Conservation (phyloP, 2,888 invertebrate genomes). For the Synergus laeviventris region DNA sequence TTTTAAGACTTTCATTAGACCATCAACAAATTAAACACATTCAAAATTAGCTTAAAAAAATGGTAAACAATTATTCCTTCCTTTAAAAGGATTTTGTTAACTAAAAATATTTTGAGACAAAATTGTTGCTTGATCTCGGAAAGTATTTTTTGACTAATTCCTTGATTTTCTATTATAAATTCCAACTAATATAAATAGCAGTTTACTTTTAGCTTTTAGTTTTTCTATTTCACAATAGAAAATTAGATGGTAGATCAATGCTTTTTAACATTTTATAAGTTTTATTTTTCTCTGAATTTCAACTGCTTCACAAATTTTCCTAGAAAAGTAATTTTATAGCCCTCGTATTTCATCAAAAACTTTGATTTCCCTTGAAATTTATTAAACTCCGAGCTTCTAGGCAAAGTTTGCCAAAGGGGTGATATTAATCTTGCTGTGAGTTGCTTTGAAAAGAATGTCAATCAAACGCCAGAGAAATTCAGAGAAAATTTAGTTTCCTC, state of each 20-base stretch:
- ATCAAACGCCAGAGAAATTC: constrained; percentile 8
- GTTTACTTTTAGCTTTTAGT: background rate
- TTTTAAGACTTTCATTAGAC: background rate
- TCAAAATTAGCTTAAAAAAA: background rate
- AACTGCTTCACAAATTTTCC: background rate
- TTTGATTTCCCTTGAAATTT: constrained; percentile 10
- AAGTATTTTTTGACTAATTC: background rate
- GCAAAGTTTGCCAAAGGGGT: background rate
- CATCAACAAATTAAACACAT: background rate
- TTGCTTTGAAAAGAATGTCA: constrained; percentile 4
- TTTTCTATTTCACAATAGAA: background rate
- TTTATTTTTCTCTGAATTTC: background rate
- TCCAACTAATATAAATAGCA: background rate
- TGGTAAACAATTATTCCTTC: background rate
- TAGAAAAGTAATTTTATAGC: background rate
- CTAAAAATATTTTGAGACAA: background rate
- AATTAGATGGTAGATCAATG: background rate
- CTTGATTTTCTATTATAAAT: background rate
- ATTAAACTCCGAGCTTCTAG: background rate
- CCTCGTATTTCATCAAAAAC: background rate
- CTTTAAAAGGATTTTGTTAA: background rate
- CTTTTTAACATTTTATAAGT: background rate
- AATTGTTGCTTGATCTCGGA: background rate
- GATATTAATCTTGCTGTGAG: background rate
- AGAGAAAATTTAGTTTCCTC: background rate